Evolutionary conservation across 2,797 vertebrate species (phyloP).

Genomic region (Lacerta bilineata): DNA sequence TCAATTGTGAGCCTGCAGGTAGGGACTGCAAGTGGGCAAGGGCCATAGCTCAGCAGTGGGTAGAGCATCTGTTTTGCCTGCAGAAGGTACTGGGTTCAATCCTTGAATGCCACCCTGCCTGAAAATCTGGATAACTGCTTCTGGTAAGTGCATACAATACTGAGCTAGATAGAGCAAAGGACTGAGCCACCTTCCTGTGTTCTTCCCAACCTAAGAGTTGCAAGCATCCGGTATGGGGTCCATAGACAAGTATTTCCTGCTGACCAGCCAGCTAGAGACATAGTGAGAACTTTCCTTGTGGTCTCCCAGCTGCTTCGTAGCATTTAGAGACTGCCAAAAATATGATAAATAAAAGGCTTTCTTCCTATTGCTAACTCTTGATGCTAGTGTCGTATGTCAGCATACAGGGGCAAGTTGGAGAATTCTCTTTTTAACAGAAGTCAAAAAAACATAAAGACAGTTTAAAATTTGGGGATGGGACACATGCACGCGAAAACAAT

Average conservation of each 20-base stretch:
- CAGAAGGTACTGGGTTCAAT: no score
- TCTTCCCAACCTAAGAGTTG: neutral
- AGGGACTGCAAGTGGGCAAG: no score
- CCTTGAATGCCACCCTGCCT: no score
- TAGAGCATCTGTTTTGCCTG: no score
- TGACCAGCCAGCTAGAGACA: neutral
- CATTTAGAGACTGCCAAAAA: slow-evolving; percentile 10
- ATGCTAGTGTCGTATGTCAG: neutral
- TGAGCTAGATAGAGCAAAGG: no score
- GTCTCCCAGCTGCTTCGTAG: neutral
- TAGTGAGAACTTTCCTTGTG: neutral
- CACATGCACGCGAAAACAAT: slow-evolving; percentile 5
- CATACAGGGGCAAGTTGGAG: neutral
- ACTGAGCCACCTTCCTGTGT: no score
- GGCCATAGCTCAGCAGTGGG: no score
- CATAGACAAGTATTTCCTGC: slow-evolving; percentile 4
- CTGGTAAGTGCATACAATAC: no score
- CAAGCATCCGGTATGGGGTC: neutral
- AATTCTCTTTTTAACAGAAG: neutral
- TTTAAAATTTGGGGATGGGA: neutral
- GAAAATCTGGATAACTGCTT: no score
- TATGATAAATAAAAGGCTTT: neutral
- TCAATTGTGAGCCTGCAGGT: no score
- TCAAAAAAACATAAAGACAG: neutral
- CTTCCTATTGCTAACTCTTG: slow-evolving; percentile 11